Base-by-base conservation (phyloP, 2,113 vertebrate species). In the Syngnathus floridae region DNA sequence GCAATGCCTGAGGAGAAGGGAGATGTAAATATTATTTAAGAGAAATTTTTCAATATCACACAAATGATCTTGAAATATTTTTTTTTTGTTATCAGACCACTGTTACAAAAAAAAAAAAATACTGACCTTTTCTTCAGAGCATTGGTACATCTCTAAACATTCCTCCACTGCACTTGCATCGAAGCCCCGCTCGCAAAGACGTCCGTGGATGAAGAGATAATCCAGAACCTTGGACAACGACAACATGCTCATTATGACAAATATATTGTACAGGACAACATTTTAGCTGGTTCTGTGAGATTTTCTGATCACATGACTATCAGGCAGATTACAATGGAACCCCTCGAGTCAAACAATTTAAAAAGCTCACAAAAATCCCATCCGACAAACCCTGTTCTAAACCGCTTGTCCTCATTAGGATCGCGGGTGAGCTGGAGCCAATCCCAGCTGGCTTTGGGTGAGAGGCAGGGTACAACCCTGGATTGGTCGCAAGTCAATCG, bases 121-220 rank as follows among this genome's bases (percentile, higher is more conserved):
- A 80, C 93, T 78, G 72, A 98, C 97, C 94, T 99, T 97, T 82
- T 96, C 94, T 75, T 98, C 97, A 64, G 96, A 96, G 83, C 93
- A 94, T 79, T 97, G 94, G 71, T 95, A 92, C 93, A 96, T 95
- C 86, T 98, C 97, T 84, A 99, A 88, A 88, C 94, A 95, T 83
- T 97, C 94, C 84, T 97, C 97, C 80, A 98, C 96, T 17, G 95
- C 92, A 58, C 91, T 86, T 36, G 94, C 91, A 76, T 98, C 96
- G 45, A 98, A 98, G 62, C 97, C 97, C 65, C 93, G 93, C 80
- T 99, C 97, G 80, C 97, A 99, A 74, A 99, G 93, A 75, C 95
- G 94, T 62, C 91, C 91, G 0, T 94, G 93, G 78, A 90, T 89
- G 88, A 96, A 96, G 73, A 99, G 88, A 86, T 99, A 99, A 81